Percentiles rank a stretch among this genome's conserved stretches.
Evolutionary conservation across 2,888 invertebrate species (phyloP).

Genomic region (Agonopterix heracliana): DNA sequence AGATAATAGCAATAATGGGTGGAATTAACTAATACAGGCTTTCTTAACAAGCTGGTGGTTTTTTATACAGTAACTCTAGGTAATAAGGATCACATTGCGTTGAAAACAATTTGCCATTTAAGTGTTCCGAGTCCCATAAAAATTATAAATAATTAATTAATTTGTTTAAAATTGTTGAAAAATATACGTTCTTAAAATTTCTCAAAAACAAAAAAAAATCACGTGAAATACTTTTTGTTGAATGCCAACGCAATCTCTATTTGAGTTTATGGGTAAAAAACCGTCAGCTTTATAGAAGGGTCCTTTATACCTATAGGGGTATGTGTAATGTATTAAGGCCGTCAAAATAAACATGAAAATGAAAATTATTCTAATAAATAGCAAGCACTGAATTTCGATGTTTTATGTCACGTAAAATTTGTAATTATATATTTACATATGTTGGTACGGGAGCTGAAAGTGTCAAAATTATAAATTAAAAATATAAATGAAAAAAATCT

Average conservation of each 20-base stretch:
- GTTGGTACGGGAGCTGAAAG: conserved; percentile 37
- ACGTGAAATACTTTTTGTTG: no score
- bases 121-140: no score
- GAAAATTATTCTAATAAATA: conserved; percentile 49
- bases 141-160: no score
- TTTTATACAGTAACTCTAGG: not conserved
- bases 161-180: no score
- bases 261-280: no score
- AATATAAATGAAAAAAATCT: conserved; percentile 16
- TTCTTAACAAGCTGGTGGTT: not conserved
- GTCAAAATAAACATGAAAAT: conserved; percentile 21
- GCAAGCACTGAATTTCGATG: conserved; percentile 72
- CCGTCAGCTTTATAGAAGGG: no score
- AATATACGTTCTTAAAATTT: no score
- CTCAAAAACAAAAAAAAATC: no score
- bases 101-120: no score
- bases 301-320: not conserved
- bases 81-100: no score
- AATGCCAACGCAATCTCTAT: no score
- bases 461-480: conserved; percentile 23
- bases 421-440: conserved; percentile 62
- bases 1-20: conserved; percentile 1
- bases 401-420: conserved; percentile 63
- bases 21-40: not conserved
- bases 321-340: not conserved